These are phyloP conservation scores for Romanogobio albipinnatus DNA, from an alignment of 2,113 vertebrate species.

Conservation along the genomic window DNA sequence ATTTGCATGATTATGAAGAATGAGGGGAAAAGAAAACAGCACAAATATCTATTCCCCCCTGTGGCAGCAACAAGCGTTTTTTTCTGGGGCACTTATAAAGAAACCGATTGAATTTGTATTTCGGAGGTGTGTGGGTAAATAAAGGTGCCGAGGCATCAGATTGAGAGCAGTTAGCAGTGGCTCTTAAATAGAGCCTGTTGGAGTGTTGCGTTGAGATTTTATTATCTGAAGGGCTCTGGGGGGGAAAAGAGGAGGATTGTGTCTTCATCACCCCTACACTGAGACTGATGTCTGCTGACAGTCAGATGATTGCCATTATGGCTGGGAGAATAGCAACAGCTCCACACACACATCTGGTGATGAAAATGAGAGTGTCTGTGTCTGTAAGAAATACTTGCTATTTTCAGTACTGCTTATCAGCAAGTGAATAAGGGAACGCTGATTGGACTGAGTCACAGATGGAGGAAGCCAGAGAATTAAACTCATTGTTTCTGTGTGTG, in stretches of 20 bases:
- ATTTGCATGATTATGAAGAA: slow-evolving; percentile 52
- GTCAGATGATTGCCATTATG: slow-evolving; percentile 44
- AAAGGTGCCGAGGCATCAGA: slow-evolving; percentile 39
- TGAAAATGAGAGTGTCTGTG: slow-evolving; percentile 39
- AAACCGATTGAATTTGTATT: slow-evolving; percentile 51
- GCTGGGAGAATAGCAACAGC: slow-evolving; percentile 34
- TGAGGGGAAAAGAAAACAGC: slow-evolving; percentile 22
- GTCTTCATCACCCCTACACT: slow-evolving; percentile 43
- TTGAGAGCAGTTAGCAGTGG: slow-evolving; percentile 47
- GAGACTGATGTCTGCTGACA: slow-evolving; percentile 47
- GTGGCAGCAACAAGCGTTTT: slow-evolving; percentile 31
- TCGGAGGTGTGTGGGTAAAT: slow-evolving; percentile 34
- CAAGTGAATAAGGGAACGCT: neutral
- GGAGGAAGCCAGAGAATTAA: slow-evolving; percentile 10
- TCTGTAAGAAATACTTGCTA: neutral
- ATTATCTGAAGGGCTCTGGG: slow-evolving; percentile 20
- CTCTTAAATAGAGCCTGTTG: slow-evolving; percentile 24
- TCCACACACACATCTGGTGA: slow-evolving; percentile 16
- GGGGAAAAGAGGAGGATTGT: slow-evolving; percentile 14
- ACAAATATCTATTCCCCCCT: slow-evolving; percentile 38
- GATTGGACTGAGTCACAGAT: neutral
- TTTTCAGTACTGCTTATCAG: neutral
- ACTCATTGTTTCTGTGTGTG: slow-evolving; percentile 4
- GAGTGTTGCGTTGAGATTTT: slow-evolving; percentile 27
- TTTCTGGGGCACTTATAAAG: slow-evolving; percentile 34